A percentile compares a stretch with the other conserved stretches of the same genome.
phyloP scores from a whole-genome alignment of 2,113 vertebrate genomes.

The Phyllostomus hastatus region DNA sequence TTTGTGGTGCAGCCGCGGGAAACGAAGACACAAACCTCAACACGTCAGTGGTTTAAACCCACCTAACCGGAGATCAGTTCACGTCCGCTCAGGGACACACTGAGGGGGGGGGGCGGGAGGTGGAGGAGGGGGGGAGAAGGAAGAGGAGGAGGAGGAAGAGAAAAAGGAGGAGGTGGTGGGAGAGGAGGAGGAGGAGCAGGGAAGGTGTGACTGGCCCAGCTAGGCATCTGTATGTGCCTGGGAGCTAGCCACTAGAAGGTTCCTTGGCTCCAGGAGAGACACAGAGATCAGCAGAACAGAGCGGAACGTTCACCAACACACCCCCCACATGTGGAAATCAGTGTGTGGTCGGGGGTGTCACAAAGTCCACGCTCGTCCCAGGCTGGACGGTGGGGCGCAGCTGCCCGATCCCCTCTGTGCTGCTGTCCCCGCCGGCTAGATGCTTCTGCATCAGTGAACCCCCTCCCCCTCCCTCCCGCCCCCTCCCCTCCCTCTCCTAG shows the following conservation, averaged over 20 bases:
- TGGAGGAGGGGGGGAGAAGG: neutral
- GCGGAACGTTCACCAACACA: neutral
- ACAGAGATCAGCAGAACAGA: too few species aligned
- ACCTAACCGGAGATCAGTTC: too few species aligned
- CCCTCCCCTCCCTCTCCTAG: fast-evolving
- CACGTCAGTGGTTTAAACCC: too few species aligned
- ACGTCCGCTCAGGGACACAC: too few species aligned
- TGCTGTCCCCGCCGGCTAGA: fast-evolving
- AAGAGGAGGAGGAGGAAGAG: neutral
- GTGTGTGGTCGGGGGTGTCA: too few species aligned
- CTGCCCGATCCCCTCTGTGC: too few species aligned
- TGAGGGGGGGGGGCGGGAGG: neutral
- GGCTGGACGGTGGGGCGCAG: neutral
- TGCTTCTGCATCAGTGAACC: too few species aligned
- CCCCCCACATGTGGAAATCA: fast-evolving
- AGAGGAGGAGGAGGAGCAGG: neutral
- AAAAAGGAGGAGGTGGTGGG: neutral
- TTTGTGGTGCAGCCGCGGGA: neutral
- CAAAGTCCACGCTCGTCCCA: fast-evolving
- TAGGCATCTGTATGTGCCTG: too few species aligned
- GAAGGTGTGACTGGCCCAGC: too few species aligned
- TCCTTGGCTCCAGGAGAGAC: neutral
- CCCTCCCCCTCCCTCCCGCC: too few species aligned
- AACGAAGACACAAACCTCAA: too few species aligned
- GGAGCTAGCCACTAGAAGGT: neutral